Evolutionary conservation across 2,113 vertebrate genomes (phyloP).

Genomic region (Nycticebus coucang): DNA sequence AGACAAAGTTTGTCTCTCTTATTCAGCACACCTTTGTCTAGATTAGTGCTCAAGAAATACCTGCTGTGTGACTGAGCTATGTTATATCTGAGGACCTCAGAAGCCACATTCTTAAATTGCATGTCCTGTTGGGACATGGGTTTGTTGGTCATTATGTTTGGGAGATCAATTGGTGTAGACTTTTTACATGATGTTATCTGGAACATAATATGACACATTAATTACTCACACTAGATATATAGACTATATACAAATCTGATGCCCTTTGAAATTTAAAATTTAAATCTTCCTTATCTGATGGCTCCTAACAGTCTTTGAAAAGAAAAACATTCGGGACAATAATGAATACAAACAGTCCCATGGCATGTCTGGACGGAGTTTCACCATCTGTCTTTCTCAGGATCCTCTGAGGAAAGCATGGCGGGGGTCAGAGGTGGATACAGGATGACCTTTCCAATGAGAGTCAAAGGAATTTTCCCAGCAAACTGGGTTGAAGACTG

Average conservation of each 20-base stretch:
- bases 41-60: neutral
- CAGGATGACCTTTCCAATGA: neutral
- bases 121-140: neutral
- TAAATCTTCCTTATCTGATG: neutral
- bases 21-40: neutral
- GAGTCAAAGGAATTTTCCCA: neutral
- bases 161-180: neutral
- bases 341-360: neutral
- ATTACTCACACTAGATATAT: neutral
- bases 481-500: neutral
- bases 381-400: neutral
- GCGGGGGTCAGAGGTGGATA: neutral
- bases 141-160: neutral
- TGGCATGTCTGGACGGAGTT: neutral
- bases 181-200: conserved; percentile 42
- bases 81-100: neutral
- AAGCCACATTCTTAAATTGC: neutral
- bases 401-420: neutral
- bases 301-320: neutral
- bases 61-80: neutral
- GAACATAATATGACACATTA: neutral
- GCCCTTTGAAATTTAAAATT: conserved; percentile 42
- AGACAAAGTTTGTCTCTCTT: neutral
- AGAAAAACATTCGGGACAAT: neutral
- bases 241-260: neutral